Evolutionary conservation across 1,140 invertebrate genomes (phyloP).

Genomic region (Hormaphis cornu): DNA sequence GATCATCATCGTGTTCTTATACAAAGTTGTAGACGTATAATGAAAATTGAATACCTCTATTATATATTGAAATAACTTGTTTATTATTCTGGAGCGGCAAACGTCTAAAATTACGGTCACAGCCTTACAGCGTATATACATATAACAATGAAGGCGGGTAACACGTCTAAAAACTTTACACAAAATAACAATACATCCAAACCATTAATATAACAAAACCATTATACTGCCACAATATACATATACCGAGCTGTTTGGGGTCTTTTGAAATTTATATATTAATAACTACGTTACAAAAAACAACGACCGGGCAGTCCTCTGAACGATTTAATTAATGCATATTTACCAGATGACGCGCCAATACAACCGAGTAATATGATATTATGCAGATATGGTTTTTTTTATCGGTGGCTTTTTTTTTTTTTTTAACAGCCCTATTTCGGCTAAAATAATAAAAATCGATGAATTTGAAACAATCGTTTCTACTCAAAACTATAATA

Average conservation of each 20-base stretch:
- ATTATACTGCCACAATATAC: conserved; percentile 1
- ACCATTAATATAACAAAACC: conserved; percentile 13
- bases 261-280: conserved; percentile 3
- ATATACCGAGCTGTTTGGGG: neutral
- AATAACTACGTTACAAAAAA: conserved; percentile 12
- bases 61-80: neutral
- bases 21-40: neutral
- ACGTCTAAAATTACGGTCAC: neutral
- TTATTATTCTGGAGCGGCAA: neutral
- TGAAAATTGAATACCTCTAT: neutral
- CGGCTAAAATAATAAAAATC: no score
- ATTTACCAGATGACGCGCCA: neutral
- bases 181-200: neutral
- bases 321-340: conserved; percentile 17
- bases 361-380: neutral
- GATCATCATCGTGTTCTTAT: neutral
- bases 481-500: no score
- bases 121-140: no score
- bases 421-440: no score
- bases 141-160: neutral
- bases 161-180: conserved; percentile 8
- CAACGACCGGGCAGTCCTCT: neutral
- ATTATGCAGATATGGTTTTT: no score
- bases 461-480: no score
- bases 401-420: no score